Base-by-base conservation (phyloP, 23 tunicate genomes). In the Styela plicata region DNA sequence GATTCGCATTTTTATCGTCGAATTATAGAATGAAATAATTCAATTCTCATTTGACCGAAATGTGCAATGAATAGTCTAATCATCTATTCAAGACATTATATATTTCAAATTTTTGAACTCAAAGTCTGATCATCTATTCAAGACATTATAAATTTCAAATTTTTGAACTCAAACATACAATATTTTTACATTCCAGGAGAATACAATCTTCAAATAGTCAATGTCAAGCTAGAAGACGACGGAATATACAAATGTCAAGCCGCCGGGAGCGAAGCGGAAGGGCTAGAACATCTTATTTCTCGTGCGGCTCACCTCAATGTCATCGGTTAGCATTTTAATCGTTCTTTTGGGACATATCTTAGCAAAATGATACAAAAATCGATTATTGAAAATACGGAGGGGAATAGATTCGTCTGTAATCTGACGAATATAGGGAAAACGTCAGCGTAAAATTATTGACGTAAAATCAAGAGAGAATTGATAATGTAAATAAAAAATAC, bases 211-310 rank as follows among this genome's bases (percentile, higher is more conserved):
- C 82, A 31, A 25, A 91, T 91, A n/a, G 31, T 25, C 2, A 74
- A 91, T 64, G 86, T 86, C 24, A 52, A 63, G n/a, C 33, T 85
- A 7, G 85, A 31, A 0, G 97, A 91, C 61, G 90, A 91, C 35
- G 97, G 90, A 0, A 25, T 75, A 3, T 91, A 78, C 63, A 32
- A 64, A n/a, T 91, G 97, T 53, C 97, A 91, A 73, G 85, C 63
- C 24, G 16, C 71, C 71, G 33, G 22, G 22, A 82, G 64, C 24
- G 64, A 24, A 66, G 20, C 30, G 2, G 75, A 57, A 24, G 37
- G 31, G 24, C 57, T 25, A 18, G 33, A 24, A 1, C 27, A 65
- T 31, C 63, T 90, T 1, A 36, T 69, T 25, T 91, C 97, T 7
- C 36, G 87, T n/a, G 23, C 62, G 7, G 97, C 87, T 73, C 69